Base-by-base conservation (phyloP, 2,888 invertebrate genomes). In the Pogonocherus hispidulus region DNA sequence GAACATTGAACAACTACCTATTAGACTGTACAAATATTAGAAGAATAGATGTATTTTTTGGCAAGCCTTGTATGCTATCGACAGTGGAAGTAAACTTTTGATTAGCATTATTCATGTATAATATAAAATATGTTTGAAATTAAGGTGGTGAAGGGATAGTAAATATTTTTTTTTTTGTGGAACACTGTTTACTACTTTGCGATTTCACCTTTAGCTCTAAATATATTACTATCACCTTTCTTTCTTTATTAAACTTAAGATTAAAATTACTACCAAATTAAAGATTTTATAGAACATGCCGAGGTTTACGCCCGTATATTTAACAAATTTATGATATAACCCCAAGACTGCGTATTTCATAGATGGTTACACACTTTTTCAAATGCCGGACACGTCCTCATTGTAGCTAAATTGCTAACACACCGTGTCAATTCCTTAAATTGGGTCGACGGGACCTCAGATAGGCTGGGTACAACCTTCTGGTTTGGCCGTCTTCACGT, bases 361-460 rank as follows among this genome's bases (percentile, higher is more conserved):
- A 41, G 41, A 5, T 4, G 14, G 16, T 14, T 46, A 32, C 4
- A 22, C 44, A 14, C 8, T 41, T 41, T 20, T 20, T 44, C 37
- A 56, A 41, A 18, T 37, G 32, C 11, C 55, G 18, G 32, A 32
- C 37, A 41, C 37, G 56, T 56, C 37, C 20, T 41, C 37, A 41
- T 20, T 8, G 37, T 56, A 56, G 8, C 14, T 14, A 4, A 23
- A 6, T 8, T 27, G 2, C 49, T 16, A 6, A 16, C 51, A n/a
- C 19, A 8, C 19, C 16, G 37, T 37, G 57, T 57, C 57, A n/a
- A 46, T 46, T 23, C 27, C 18, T 37, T 46, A 35, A 57, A 46
- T 57, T 44, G 2, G 27, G 23, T 44, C 23, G 16, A 6, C 44
- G 23, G 6, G n/a, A 23, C 11, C 14, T 57, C 57, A 16, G 44